These are phyloP conservation scores for Oedothorax gibbosus DNA, from an alignment of 1,140 invertebrate genomes.

Conservation along the genomic window DNA sequence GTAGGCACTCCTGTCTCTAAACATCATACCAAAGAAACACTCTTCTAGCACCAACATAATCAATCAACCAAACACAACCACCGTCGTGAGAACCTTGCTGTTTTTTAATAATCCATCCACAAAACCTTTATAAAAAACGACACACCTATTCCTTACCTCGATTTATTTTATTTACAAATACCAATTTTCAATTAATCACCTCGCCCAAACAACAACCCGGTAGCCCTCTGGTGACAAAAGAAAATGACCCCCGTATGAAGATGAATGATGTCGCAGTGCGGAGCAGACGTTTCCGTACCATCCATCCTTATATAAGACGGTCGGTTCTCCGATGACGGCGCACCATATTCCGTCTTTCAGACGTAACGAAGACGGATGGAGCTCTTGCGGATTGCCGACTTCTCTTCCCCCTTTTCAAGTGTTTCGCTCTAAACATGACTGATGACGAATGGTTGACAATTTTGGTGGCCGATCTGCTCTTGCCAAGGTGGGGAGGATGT, in stretches of 20 bases:
- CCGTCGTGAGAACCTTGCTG: no score
- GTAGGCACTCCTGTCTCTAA: no score
- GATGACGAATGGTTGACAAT: slow-evolving; percentile 44
- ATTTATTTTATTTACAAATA: no score
- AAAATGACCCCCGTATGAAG: slow-evolving; percentile 41
- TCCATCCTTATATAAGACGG: slow-evolving; percentile 42
- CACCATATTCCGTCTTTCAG: slow-evolving; percentile 24
- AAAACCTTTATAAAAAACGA: no score
- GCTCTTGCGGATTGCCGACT: slow-evolving; percentile 46
- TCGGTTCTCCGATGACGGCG: neutral
- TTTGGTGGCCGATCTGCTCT: slow-evolving; percentile 24
- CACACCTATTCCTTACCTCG: no score
- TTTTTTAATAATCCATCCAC: no score
- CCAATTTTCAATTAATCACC: no score
- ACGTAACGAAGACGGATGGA: slow-evolving; percentile 56
- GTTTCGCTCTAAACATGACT: slow-evolving; percentile 54
- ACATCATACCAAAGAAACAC: no score
- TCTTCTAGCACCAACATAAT: no score
- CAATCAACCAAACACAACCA: no score
- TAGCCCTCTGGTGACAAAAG: slow-evolving; percentile 13
- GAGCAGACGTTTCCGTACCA: slow-evolving; percentile 50
- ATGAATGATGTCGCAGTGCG: slow-evolving; percentile 38
- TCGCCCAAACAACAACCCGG: no score
- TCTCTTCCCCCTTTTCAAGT: slow-evolving; percentile 37
- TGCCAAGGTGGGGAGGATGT: neutral